A percentile compares a stretch with the other conserved stretches of the same genome.
Evolutionary conservation across 2,888 invertebrate species (phyloP).

Genomic region (Heliconius hortense): DNA sequence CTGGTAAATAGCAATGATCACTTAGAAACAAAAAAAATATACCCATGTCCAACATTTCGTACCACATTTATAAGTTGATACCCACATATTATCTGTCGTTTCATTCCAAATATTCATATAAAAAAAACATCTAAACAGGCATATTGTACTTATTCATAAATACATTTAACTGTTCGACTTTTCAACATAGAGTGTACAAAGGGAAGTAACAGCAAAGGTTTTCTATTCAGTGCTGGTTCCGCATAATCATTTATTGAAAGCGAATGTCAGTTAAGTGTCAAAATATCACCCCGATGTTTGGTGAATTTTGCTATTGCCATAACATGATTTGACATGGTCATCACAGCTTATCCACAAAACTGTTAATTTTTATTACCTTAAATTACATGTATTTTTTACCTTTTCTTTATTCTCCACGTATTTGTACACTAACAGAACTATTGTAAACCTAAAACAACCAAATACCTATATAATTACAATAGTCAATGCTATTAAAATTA

Average conservation of each 20-base stretch:
- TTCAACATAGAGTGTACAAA: conserved; percentile 27
- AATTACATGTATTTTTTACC: no score
- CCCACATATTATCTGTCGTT: neutral
- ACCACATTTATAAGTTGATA: neutral
- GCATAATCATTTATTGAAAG: conserved; percentile 72
- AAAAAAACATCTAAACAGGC: conserved; percentile 7
- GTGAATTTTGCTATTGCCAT: conserved; percentile 64
- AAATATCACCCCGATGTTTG: conserved; percentile 61
- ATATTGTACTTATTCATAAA: conserved; percentile 32
- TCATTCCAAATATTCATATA: neutral
- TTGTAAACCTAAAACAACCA: no score
- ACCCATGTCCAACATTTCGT: neutral
- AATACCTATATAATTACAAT: no score
- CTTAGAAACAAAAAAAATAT: neutral
- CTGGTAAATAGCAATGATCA: neutral
- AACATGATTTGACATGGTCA: conserved; percentile 58
- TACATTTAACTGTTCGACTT: conserved; percentile 28
- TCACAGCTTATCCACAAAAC: conserved; percentile 43
- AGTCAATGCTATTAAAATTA: no score
- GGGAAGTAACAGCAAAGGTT: conserved; percentile 23
- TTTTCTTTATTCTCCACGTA: no score
- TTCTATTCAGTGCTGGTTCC: conserved; percentile 57
- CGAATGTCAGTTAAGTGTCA: conserved; percentile 79
- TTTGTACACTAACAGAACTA: no score
- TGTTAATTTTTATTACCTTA: neutral